Percentiles rank a stretch among this genome's conserved stretches.
phyloP scores from a whole-genome alignment of 2,113 vertebrate species.

The Odobenus rosmarus region DNA sequence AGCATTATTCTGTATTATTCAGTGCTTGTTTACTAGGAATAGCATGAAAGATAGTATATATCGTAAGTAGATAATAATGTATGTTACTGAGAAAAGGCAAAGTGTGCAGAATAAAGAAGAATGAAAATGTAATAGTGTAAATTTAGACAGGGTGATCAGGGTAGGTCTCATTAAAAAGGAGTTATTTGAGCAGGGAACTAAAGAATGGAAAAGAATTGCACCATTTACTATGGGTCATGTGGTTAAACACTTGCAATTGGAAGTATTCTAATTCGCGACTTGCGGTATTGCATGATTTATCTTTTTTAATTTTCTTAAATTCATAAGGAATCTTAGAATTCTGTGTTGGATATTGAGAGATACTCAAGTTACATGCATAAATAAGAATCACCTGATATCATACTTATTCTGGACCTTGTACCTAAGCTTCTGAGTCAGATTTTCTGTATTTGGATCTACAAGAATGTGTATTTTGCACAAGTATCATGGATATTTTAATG shows the following conservation, averaged over 20 bases:
- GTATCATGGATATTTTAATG: neutral
- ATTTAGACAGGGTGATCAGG: neutral
- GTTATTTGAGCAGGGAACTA: neutral
- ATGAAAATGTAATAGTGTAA: neutral
- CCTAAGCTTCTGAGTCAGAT: neutral
- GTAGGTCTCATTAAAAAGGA: slow-evolving; percentile 20
- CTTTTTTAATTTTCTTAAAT: neutral
- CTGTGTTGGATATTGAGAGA: slow-evolving; percentile 7
- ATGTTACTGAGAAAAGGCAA: neutral
- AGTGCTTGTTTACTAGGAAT: neutral
- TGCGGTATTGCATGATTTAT: neutral
- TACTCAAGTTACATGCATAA: neutral
- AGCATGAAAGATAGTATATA: neutral
- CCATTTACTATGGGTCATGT: neutral
- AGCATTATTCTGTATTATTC: neutral
- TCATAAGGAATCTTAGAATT: slow-evolving; percentile 39
- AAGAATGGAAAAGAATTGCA: neutral
- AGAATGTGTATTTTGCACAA: neutral
- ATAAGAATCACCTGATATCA: neutral
- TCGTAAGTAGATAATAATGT: neutral
- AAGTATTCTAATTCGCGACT: slow-evolving; percentile 8
- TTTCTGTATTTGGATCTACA: neutral
- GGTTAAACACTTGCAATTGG: slow-evolving; percentile 12
- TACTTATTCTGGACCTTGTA: neutral
- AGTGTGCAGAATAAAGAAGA: neutral